Evolutionary conservation across 1,140 invertebrate species (phyloP).

Genomic region (Cardiocondyla obscurior): DNA sequence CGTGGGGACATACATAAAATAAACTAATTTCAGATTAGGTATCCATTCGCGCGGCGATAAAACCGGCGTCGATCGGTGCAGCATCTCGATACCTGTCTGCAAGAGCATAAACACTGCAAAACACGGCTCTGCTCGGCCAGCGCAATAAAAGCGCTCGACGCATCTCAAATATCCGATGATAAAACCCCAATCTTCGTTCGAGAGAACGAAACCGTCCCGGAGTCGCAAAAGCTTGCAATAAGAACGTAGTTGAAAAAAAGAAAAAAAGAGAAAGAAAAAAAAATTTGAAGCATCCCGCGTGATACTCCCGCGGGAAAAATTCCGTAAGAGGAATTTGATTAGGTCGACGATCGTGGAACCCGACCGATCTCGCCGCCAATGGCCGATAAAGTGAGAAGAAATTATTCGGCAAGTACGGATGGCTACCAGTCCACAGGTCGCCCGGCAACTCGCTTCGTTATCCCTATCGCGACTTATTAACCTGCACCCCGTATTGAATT

Average conservation of each 20-base stretch:
- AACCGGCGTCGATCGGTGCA: slow-evolving; percentile 14
- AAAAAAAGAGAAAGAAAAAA: too few relatives aligned
- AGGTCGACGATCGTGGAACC: background rate
- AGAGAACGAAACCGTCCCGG: background rate
- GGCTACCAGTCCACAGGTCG: background rate
- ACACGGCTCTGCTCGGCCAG: background rate
- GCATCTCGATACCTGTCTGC: slow-evolving; percentile 4
- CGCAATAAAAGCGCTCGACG: slow-evolving; percentile 1
- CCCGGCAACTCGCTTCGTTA: background rate
- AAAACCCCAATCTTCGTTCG: background rate
- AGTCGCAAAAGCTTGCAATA: background rate
- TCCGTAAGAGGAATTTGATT: background rate
- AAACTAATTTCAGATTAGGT: slow-evolving; percentile 47
- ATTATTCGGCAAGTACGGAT: slow-evolving; percentile 1
- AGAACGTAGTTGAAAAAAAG: background rate
- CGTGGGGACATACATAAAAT: background rate
- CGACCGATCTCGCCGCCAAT: background rate
- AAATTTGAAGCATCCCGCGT: background rate
- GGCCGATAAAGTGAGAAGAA: background rate
- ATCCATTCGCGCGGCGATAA: slow-evolving; percentile 21
- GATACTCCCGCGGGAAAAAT: background rate
- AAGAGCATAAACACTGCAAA: slow-evolving; percentile 3
- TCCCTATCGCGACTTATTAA: slow-evolving; percentile 20
- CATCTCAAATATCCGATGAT: slow-evolving; percentile 19
- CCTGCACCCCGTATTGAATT: slow-evolving; percentile 12